These are phyloP conservation scores for Nibea albiflora DNA, from an alignment of 2,113 vertebrate species.

Conservation along the genomic window DNA sequence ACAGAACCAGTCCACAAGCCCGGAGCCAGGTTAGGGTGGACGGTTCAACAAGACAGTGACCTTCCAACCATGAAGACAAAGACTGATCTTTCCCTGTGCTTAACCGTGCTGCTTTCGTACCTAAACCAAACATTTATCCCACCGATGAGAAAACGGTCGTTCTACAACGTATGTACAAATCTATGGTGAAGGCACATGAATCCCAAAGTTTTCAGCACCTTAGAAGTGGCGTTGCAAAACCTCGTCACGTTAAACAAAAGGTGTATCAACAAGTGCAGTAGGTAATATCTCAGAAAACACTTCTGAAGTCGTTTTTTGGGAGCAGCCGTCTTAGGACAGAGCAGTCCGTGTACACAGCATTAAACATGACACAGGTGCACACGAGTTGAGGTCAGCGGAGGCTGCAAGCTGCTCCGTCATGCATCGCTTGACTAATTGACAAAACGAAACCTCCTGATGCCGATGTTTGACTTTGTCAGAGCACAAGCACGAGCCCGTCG, in stretches of 20 bases:
- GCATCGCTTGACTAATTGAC: slow-evolving; percentile 48
- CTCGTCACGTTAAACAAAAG: neutral
- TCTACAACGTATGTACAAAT: neutral
- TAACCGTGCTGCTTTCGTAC: too few species aligned
- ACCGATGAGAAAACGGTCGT: neutral
- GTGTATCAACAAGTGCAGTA: too few species aligned
- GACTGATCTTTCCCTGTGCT: neutral
- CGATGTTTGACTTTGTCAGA: slow-evolving; percentile 32
- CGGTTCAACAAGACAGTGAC: neutral
- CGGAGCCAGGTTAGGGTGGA: neutral
- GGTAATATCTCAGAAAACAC: neutral
- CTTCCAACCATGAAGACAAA: too few species aligned
- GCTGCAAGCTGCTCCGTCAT: slow-evolving; percentile 16
- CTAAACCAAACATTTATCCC: neutral
- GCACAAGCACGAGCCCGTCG: neutral
- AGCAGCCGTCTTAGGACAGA: too few species aligned
- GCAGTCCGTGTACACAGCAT: neutral
- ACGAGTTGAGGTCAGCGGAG: slow-evolving; percentile 37
- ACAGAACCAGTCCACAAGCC: too few species aligned
- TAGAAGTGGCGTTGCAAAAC: neutral
- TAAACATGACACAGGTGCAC: slow-evolving; percentile 41
- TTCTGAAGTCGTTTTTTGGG: too few species aligned
- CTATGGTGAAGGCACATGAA: too few species aligned
- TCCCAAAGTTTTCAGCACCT: too few species aligned
- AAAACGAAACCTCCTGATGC: slow-evolving; percentile 23